phyloP scores from a whole-genome alignment of 2,888 invertebrate species.

The Diaphora mendica region DNA sequence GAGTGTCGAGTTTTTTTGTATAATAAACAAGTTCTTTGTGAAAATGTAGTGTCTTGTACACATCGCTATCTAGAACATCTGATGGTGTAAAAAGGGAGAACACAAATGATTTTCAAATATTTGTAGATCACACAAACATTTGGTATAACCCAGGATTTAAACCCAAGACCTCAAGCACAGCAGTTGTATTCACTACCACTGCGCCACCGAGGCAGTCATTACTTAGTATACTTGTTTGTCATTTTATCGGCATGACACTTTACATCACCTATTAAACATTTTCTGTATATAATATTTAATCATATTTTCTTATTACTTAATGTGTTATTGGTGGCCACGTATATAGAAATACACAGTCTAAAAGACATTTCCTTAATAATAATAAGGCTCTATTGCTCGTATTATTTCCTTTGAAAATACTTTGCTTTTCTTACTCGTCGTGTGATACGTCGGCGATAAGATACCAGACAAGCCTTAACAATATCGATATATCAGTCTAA shows the following conservation, averaged over 20 bases:
- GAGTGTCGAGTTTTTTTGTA: neutral
- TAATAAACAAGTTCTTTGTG: neutral
- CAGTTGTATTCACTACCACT: no score
- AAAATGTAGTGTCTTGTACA: neutral
- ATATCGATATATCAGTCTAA: conserved; percentile 61
- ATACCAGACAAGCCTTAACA: conserved; percentile 49
- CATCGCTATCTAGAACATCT: no score
- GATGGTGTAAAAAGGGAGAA: no score
- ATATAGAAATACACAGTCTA: neutral
- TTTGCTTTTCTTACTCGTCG: neutral
- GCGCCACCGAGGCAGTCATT: neutral
- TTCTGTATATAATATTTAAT: neutral
- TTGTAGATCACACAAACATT: no score
- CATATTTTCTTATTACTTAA: neutral
- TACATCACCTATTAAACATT: neutral
- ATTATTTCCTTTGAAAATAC: conserved; percentile 6
- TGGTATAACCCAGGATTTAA: no score
- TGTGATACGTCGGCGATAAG: conserved; percentile 14
- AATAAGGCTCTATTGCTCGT: conserved; percentile 2
- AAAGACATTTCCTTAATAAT: neutral
- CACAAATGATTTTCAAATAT: no score
- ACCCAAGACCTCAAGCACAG: no score
- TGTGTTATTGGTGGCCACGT: neutral
- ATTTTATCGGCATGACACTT: neutral
- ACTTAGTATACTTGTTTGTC: neutral